These are phyloP conservation scores for Eublepharis macularius DNA, from an alignment of 2,113 vertebrate species.

Conservation along the genomic window DNA sequence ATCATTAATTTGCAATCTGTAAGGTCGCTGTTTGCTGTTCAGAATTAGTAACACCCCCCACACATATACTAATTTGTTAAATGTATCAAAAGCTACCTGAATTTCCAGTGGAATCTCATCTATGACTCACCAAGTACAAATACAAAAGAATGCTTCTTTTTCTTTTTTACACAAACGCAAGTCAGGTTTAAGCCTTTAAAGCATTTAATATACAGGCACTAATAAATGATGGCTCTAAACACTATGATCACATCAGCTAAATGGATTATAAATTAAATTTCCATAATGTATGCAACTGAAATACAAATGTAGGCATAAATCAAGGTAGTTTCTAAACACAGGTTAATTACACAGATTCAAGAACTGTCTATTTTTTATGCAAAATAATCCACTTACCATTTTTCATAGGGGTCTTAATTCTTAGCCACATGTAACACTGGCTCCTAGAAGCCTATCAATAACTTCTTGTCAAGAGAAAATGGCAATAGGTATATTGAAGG, in stretches of 20 bases:
- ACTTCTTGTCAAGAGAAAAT: slow-evolving; percentile 79
- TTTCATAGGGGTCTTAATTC: slow-evolving; percentile 78
- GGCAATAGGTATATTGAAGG: slow-evolving; percentile 86
- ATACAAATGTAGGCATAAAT: slow-evolving; percentile 94
- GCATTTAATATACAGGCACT: slow-evolving; percentile 92
- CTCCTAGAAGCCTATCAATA: slow-evolving; percentile 93
- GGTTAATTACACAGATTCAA: slow-evolving; percentile 96
- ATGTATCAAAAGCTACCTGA: slow-evolving; percentile 74
- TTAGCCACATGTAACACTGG: slow-evolving; percentile 74
- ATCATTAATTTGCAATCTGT: slow-evolving; percentile 66
- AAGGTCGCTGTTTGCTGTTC: slow-evolving; percentile 75
- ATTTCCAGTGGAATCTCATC: slow-evolving; percentile 87
- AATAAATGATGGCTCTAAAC: slow-evolving; percentile 98
- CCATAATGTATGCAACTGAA: slow-evolving; percentile 97
- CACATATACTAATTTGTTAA: slow-evolving; percentile 64
- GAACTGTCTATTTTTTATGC: slow-evolving; percentile 96
- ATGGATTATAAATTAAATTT: slow-evolving; percentile 99
- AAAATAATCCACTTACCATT: slow-evolving; percentile 99
- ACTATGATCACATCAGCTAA: slow-evolving; percentile 97
- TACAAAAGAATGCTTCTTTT: slow-evolving; percentile 81
- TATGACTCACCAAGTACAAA: slow-evolving; percentile 93
- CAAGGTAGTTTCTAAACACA: slow-evolving; percentile 98
- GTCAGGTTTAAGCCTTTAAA: slow-evolving; percentile 84
- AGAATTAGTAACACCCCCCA: slow-evolving; percentile 67
- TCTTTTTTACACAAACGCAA: slow-evolving; percentile 68